These are phyloP conservation scores for Phylloscopus trochilus DNA, from an alignment of 2,113 vertebrate genomes.

Conservation along the genomic window DNA sequence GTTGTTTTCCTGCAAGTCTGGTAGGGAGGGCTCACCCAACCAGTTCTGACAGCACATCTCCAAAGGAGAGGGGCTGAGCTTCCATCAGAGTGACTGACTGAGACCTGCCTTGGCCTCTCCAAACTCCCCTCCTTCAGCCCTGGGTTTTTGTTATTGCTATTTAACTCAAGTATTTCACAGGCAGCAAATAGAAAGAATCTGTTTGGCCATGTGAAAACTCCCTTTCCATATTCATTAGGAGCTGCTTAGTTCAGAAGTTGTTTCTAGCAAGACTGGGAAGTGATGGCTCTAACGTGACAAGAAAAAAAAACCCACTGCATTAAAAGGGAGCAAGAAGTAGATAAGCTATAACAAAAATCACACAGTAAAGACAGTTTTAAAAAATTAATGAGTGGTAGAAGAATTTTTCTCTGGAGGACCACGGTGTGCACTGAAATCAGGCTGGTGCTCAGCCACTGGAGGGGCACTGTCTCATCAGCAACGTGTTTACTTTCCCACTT, in stretches of 20 bases:
- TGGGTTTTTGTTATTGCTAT: not conserved
- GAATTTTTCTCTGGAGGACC: not conserved
- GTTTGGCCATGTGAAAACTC: not conserved
- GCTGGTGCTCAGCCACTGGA: not conserved
- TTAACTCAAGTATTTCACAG: not conserved
- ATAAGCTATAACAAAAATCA: not conserved
- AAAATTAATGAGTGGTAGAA: not conserved
- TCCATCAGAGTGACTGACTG: not conserved
- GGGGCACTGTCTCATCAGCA: not conserved
- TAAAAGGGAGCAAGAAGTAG: not conserved
- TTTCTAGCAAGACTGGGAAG: not conserved
- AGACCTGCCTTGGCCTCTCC: not conserved
- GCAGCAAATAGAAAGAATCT: not conserved
- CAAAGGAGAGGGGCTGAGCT: not conserved
- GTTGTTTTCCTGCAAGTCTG: not conserved
- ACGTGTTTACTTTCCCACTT: constrained; percentile 6
- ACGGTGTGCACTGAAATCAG: not conserved
- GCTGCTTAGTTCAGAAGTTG: not conserved
- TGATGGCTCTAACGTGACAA: not conserved
- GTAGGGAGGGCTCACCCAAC: not conserved
- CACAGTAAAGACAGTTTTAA: not conserved
- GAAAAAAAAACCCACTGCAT: not conserved
- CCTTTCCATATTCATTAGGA: not conserved
- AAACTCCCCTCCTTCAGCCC: not conserved
- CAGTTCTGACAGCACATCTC: not conserved